These are phyloP conservation scores for Drosophila suboccidentalis DNA, from an alignment of 2,888 invertebrate genomes.

Conservation along the genomic window DNA sequence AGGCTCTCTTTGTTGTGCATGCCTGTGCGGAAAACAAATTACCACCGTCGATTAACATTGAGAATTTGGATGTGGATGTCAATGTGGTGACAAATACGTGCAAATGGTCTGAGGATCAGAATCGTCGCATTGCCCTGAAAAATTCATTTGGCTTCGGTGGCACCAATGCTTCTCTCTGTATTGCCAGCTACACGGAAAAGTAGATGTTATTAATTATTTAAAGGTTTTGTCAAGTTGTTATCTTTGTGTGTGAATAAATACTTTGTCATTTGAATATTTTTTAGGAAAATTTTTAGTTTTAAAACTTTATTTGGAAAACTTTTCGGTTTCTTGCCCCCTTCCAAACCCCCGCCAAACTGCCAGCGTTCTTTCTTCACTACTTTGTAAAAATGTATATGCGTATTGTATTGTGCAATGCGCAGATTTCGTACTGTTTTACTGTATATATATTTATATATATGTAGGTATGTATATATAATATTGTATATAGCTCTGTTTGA, in stretches of 20 bases:
- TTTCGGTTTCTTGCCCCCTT: slow-evolving; percentile 65
- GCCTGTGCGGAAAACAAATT: slow-evolving; percentile 91
- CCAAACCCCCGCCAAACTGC: slow-evolving; percentile 36
- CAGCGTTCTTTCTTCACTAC: slow-evolving; percentile 44
- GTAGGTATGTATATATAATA: slow-evolving; percentile 58
- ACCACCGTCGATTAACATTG: slow-evolving; percentile 96
- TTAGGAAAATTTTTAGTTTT: slow-evolving; percentile 80
- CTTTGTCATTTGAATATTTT: slow-evolving; percentile 42
- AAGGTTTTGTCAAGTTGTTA: slow-evolving; percentile 10
- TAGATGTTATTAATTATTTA: slow-evolving; percentile 8
- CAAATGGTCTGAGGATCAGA: slow-evolving; percentile 62
- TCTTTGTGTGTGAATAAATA: slow-evolving; percentile 40
- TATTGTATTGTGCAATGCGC: slow-evolving; percentile 65
- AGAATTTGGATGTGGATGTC: slow-evolving; percentile 88
- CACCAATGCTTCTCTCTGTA: slow-evolving; percentile 96
- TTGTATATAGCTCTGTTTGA: slow-evolving; percentile 76
- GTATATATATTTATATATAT: slow-evolving; percentile 58
- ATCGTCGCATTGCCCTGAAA: slow-evolving; percentile 92
- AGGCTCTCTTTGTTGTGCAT: slow-evolving; percentile 93
- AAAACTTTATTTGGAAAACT: slow-evolving; percentile 84
- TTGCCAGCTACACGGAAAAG: slow-evolving; percentile 83
- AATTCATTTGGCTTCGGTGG: slow-evolving; percentile 99
- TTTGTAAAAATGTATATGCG: slow-evolving; percentile 81
- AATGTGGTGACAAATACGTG: slow-evolving; percentile 89
- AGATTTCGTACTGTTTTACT: slow-evolving; percentile 65